phyloP scores from a whole-genome alignment of 2,888 invertebrate genomes.

The Chloroclystis v-ata region DNA sequence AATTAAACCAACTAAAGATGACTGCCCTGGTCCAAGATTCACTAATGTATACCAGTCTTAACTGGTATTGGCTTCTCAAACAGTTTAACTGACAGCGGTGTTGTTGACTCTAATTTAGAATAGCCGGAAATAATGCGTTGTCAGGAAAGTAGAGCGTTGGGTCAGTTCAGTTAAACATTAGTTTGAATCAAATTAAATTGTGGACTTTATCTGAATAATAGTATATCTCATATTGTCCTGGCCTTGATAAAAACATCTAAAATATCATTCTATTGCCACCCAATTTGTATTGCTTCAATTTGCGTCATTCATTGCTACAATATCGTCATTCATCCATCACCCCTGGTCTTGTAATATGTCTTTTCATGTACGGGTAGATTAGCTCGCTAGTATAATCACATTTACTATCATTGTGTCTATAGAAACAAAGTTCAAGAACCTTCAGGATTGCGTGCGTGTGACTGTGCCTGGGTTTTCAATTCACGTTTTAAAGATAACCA shows the following conservation, averaged over 20 bases:
- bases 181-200: conserved; percentile 15
- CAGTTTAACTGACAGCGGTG: conserved; percentile 25
- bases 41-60: conserved; percentile 8
- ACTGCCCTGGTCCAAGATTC: background rate
- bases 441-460: conserved; percentile 24
- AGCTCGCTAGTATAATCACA: background rate
- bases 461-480: conserved; percentile 21
- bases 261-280: conserved; percentile 1
- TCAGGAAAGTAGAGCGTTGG: conserved; percentile 37
- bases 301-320: conserved; percentile 11
- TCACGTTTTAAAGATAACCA: conserved; percentile 14
- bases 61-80: conserved; percentile 17
- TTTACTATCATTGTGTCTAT: conserved; percentile 24
- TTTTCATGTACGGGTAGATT: conserved; percentile 1
- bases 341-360: conserved; percentile 6
- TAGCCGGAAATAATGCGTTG: conserved; percentile 43
- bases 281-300: conserved; percentile 2
- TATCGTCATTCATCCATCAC: conserved; percentile 10
- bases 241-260: background rate
- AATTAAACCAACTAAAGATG: too few species aligned
- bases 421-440: conserved; percentile 33
- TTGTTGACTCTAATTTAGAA: conserved; percentile 40
- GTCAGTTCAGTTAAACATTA: conserved; percentile 15
- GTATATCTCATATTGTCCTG: conserved; percentile 1
- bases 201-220: conserved; percentile 8